These are phyloP conservation scores for Periparus ater DNA, from an alignment of 2,797 vertebrate genomes.

Conservation along the genomic window DNA sequence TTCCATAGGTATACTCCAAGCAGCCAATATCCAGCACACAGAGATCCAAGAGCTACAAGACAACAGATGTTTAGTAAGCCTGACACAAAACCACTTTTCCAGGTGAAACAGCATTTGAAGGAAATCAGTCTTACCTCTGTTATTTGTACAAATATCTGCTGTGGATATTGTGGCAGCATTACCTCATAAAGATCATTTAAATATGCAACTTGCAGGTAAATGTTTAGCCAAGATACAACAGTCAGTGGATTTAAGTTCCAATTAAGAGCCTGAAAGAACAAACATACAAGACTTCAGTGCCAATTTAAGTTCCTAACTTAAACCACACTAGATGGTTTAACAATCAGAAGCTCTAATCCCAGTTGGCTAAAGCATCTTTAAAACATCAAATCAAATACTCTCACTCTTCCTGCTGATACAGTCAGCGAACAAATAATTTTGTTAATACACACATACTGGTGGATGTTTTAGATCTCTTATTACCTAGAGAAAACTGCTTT, in stretches of 20 bases:
- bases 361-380: neutral
- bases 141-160: slow-evolving; percentile 89
- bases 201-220: slow-evolving; percentile 97
- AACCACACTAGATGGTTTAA: neutral
- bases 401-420: neutral
- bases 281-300: neutral
- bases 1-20: slow-evolving; percentile 88
- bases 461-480: neutral
- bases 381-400: neutral
- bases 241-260: slow-evolving; percentile 94
- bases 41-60: slow-evolving; percentile 86
- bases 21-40: slow-evolving; percentile 89
- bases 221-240: slow-evolving; percentile 92
- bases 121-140: slow-evolving; percentile 80
- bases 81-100: neutral
- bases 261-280: slow-evolving; percentile 85
- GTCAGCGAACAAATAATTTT: neutral
- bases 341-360: neutral
- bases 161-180: slow-evolving; percentile 90
- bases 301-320: neutral
- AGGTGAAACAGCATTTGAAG: neutral
- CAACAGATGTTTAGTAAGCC: neutral
- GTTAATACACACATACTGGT: neutral
- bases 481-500: neutral
- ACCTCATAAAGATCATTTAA: slow-evolving; percentile 80